phyloP scores from a whole-genome alignment of 92 coral and sea anemone species.

The Ricordea florida region DNA sequence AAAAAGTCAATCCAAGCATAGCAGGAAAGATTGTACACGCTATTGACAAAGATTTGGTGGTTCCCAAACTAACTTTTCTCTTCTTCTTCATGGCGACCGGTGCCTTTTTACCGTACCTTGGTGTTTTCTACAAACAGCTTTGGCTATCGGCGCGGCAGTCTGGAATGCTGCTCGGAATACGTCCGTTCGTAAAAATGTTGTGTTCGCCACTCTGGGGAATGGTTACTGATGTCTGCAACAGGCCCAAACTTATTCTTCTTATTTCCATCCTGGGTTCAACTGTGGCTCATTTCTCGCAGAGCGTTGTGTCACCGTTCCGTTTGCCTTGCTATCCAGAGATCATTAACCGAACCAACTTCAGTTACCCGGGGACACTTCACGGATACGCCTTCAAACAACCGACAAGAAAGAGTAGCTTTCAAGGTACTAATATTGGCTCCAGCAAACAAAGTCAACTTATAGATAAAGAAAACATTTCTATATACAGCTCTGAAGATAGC shows the following conservation, averaged over 20 bases:
- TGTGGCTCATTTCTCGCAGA: constrained; percentile 83
- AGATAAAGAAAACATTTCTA: neutral
- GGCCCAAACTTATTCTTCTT: constrained; percentile 76
- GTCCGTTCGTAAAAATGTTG: constrained; percentile 82
- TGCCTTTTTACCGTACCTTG: constrained; percentile 83
- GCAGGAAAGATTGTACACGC: constrained; percentile 18
- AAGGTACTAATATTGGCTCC: neutral
- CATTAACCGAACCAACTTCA: constrained; percentile 25
- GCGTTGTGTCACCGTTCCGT: constrained; percentile 82
- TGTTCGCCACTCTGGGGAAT: constrained; percentile 92
- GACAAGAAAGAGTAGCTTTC: neutral
- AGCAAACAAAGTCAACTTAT: no score
- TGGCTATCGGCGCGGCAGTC: constrained; percentile 88
- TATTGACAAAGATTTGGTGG: constrained; percentile 65
- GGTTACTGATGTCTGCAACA: constrained; percentile 69
- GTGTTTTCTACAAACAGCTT: constrained; percentile 85
- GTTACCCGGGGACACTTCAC: neutral
- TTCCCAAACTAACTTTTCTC: constrained; percentile 81
- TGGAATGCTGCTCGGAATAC: constrained; percentile 80
- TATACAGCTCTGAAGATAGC: neutral
- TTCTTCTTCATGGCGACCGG: constrained; percentile 90
- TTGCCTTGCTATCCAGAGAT: constrained; percentile 76
- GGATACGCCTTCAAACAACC: neutral
- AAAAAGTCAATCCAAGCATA: neutral
- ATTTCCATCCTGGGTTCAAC: constrained; percentile 70